Percentiles rank a stretch among this genome's conserved stretches.
Conservation (phyloP, 2,888 invertebrate species). For the Deilephila porcellus region DNA sequence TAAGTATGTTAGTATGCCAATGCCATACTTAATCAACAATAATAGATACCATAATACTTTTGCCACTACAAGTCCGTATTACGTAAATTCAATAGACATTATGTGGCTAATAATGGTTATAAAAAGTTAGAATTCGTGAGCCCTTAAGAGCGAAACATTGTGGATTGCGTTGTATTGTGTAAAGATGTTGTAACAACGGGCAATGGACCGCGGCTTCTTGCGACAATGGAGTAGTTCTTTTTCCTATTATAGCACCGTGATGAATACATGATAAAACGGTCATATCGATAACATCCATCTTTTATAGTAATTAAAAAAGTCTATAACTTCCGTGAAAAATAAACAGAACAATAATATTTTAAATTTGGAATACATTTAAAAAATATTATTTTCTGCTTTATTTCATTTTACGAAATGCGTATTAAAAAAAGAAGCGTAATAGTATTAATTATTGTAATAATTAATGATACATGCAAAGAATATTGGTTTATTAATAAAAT, state of each 20-base stretch:
- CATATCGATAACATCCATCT: not conserved
- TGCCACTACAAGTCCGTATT: not conserved
- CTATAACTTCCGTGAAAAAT: not conserved
- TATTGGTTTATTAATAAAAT: too few relatives aligned
- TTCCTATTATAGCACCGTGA: not conserved
- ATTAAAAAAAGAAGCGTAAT: too few relatives aligned
- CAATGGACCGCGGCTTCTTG: constrained; percentile 25
- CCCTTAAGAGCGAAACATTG: constrained; percentile 6
- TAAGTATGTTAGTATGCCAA: not conserved
- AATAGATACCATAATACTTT: not conserved
- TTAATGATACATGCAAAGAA: too few relatives aligned
- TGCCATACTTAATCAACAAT: not conserved
- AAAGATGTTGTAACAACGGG: not conserved
- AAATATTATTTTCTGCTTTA: too few relatives aligned
- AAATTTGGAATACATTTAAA: too few relatives aligned
- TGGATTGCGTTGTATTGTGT: constrained; percentile 14
- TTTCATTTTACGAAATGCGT: too few relatives aligned
- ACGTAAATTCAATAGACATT: not conserved
- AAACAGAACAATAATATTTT: not conserved
- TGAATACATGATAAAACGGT: not conserved
- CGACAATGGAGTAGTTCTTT: not conserved
- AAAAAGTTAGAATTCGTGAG: constrained; percentile 21
- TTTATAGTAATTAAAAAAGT: too few relatives aligned
- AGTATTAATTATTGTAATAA: too few relatives aligned
- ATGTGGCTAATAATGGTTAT: not conserved